Percentiles rank a stretch among this genome's conserved stretches.
These are phyloP conservation scores for Otolemur crassicaudatus DNA, from an alignment of 2,797 vertebrate species.

Conservation along the genomic window DNA sequence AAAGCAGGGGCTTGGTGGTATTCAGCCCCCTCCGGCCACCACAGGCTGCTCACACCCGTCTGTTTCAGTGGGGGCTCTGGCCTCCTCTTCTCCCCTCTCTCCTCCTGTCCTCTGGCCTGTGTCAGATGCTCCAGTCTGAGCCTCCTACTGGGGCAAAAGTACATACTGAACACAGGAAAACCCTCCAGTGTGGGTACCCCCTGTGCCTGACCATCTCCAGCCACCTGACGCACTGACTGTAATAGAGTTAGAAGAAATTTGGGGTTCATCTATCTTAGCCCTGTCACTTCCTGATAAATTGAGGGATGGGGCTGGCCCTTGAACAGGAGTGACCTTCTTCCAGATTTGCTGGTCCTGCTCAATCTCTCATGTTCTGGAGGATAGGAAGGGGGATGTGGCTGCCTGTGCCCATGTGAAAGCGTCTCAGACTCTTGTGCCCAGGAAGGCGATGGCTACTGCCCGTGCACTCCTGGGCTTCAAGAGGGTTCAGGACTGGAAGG, in stretches of 20 bases:
- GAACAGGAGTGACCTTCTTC: neutral
- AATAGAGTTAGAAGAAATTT: neutral
- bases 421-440: neutral
- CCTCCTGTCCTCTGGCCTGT: neutral
- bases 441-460: neutral
- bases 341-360: neutral
- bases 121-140: neutral
- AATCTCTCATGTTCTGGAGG: neutral
- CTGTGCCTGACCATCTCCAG: neutral
- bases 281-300: neutral
- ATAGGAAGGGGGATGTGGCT: neutral
- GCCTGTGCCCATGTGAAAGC: neutral
- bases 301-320: neutral
- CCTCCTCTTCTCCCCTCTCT: neutral
- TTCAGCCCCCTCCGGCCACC: neutral
- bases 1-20: rapidly evolving
- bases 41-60: neutral
- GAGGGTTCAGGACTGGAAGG: neutral
- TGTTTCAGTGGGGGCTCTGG: neutral
- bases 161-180: neutral
- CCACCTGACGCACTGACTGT: neutral
- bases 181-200: neutral
- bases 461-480: rapidly evolving
- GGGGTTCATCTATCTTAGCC: neutral
- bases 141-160: neutral